Evolutionary conservation across 1,140 invertebrate species (phyloP).

Genomic region (Dendroctonus valens): DNA sequence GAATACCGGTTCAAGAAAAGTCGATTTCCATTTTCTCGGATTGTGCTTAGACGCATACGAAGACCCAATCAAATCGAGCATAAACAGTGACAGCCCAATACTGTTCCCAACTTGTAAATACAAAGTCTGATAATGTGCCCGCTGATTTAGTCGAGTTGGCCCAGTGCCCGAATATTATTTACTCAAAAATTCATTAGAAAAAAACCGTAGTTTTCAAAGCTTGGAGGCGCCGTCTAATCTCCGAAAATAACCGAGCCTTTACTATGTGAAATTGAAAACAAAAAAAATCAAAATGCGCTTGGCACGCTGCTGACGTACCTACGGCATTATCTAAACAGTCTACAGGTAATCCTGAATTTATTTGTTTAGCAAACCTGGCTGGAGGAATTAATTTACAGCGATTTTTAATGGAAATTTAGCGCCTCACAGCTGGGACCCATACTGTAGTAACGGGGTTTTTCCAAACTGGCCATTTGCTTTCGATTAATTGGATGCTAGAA

Average conservation of each 20-base stretch:
- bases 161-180: no score
- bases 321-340: background rate
- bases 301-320: slow-evolving; percentile 9
- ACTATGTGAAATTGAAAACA: slow-evolving; percentile 7
- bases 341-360: no score
- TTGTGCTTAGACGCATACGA: background rate
- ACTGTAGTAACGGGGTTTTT: no score
- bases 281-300: slow-evolving; percentile 9
- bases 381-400: no score
- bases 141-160: background rate
- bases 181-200: no score
- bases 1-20: slow-evolving; percentile 26
- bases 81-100: background rate
- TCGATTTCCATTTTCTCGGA: slow-evolving; percentile 5
- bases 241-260: slow-evolving; percentile 14
- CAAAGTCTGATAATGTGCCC: no score
- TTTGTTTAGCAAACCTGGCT: no score
- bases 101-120: no score
- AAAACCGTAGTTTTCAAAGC: slow-evolving; percentile 4
- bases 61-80: background rate
- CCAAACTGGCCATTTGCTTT: no score
- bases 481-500: no score
- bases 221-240: slow-evolving; percentile 10
- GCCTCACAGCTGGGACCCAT: no score
- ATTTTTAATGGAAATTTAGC: no score